Evolutionary conservation across 1,140 invertebrate species (phyloP), one percentile per base, ranked within the genome.

Genomic region (Lysiphlebus fabarum): DNA sequence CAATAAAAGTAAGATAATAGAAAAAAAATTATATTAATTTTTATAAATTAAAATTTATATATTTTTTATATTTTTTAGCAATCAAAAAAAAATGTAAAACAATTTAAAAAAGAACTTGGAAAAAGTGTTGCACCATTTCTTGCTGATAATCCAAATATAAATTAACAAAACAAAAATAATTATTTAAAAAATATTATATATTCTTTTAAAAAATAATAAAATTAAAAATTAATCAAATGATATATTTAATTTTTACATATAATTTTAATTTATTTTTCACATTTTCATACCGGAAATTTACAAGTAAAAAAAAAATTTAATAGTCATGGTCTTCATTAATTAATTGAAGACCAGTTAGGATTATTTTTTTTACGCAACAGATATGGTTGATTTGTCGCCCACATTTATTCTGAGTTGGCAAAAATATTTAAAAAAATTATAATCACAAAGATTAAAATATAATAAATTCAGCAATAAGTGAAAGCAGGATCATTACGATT

Each of bases 61-160:
- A 54, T 59, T 53, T 37, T 40, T 54, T 56, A 63, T 62, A 37
- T 7, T 12, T 61, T 72, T 50, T 63, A 80, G 78, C 68, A 76
- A 72, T 80, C 78, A 7, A 65, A 71, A 14, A 61, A 65, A 26
- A 69, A 56, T 7, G 65, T 70, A 2, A 69, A 40, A 42, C 70
- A 79, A 14, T 79, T 80, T 57, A 68, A 67, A 50, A 66, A 53
- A 43, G 64, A 76, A 55, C 69, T 80, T 36, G 70, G 70, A 6
- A 78, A 76, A 14, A 72, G 74, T 43, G 61, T 78, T 33, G 67
- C 69, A 12, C 62, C 61, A 1, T 78, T 70, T 33, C 67, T 79
- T 2, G 70, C 69, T 40, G 77, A 80, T 53, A 77, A 78, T 62
- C 76, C 76, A 0, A 64, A 74, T 49, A 70, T 68, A 36, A 74